Base-by-base conservation (phyloP, 1,140 invertebrate genomes). In the Eueides isabella region DNA sequence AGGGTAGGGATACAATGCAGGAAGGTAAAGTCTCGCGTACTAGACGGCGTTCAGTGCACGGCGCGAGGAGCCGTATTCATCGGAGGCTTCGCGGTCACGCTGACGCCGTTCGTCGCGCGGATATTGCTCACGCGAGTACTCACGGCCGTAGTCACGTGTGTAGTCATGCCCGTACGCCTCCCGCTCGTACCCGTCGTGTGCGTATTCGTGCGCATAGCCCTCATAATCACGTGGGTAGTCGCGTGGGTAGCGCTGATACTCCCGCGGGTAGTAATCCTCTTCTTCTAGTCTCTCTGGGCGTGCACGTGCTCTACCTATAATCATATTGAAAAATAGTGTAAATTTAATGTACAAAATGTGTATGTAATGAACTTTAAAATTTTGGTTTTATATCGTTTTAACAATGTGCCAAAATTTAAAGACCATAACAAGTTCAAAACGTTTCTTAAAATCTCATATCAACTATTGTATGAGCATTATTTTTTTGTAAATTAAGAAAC, bases 11-110 rank as follows among this genome's bases (percentile, higher is more conserved):
- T 75, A 77, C 70, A 68, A 65, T 19, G 75, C 68, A 68, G 74
- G 55, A 76, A 61, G 65, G 61, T 30, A 48, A 61, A 41, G 19
- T 14, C 35, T 28, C 63, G 71, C 62, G 67, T 67, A 79, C 80
- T 90, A 92, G 55, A 93, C 90, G 68, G 92, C 92, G 85, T 92
- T 92, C 62, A 93, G 88, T 76, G 92, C 92, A 82, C 93, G 88
- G 5, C 92, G 87, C 70, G 92, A 91, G 5, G 91, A 85, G 23
- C 88, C 92, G 82, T 92, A 88, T 74, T 93, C 92, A 61, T 93
- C 92, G 5, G 89, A 85, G n/a, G 85, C 74, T 29, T 90, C 91
- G 7, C 89, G 83, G 9, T 88, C 91, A 68, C 81, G 85, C 67
- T 82, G 82, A 3, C 82, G 78, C 70, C 87, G 81, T 41, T 86